Evolutionary conservation across 2,888 invertebrate genomes (phyloP).

Genomic region (Nemotelus nigrinus): DNA sequence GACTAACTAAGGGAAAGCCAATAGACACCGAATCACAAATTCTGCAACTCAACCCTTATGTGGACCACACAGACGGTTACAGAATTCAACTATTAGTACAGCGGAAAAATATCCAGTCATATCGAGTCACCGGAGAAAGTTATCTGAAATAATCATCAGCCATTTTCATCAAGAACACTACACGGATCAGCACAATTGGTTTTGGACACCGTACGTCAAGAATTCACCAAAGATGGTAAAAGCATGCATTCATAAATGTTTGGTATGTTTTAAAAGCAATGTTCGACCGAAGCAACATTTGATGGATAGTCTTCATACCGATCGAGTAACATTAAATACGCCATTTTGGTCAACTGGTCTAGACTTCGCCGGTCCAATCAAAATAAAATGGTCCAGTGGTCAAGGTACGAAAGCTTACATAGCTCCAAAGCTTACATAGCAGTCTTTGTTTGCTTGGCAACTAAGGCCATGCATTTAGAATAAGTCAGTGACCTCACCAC

Average conservation of each 20-base stretch:
- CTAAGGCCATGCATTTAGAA: background rate
- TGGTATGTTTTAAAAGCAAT: background rate
- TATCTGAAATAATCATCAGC: background rate
- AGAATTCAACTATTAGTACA: too few relatives aligned
- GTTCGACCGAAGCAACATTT: background rate
- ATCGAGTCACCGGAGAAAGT: background rate
- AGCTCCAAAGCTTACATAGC: slow-evolving; percentile 2
- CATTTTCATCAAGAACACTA: background rate
- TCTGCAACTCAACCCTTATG: background rate
- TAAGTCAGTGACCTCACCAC: slow-evolving; percentile 37
- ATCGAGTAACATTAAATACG: background rate
- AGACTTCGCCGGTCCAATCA: slow-evolving; percentile 49
- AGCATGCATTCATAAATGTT: background rate
- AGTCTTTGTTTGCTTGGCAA: background rate
- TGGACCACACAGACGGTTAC: background rate
- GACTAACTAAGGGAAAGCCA: background rate
- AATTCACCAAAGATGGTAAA: too few relatives aligned
- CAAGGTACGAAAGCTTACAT: background rate
- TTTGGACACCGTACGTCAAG: too few relatives aligned
- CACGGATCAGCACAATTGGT: too few relatives aligned
- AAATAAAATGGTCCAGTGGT: slow-evolving; percentile 17
- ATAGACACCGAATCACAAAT: background rate
- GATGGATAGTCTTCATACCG: background rate
- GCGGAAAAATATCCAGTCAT: too few relatives aligned
- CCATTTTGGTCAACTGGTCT: slow-evolving; percentile 42